Percentiles rank a stretch among this genome's conserved stretches.
Conservation (phyloP, 1,140 invertebrate species). For the Atta cephalotes region DNA sequence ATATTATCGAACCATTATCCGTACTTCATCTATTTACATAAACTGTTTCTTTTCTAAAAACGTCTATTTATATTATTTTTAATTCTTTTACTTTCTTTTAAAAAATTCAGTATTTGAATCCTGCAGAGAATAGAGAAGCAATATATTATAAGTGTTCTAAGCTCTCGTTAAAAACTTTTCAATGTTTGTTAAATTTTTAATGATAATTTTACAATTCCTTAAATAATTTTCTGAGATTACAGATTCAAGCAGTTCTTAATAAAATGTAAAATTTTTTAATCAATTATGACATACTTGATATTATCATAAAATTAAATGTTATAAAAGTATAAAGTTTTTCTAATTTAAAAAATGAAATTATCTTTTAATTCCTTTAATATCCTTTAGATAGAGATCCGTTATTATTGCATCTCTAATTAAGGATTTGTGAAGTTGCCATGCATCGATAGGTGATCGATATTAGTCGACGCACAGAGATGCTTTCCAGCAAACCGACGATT, state of each 20-base stretch:
- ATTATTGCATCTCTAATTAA: neutral
- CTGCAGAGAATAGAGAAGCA: neutral
- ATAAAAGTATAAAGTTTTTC: conserved; percentile 1
- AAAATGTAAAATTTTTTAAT: neutral
- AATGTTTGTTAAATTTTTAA: conserved; percentile 38
- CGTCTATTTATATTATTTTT: neutral
- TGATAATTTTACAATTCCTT: neutral
- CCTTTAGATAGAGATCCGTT: neutral
- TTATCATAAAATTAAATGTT: neutral
- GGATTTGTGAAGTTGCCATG: conserved; percentile 24
- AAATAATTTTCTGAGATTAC: conserved; percentile 2
- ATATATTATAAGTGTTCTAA: neutral
- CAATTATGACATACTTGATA: neutral
- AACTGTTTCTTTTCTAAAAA: conserved; percentile 12
- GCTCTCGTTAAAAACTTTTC: neutral
- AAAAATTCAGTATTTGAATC: neutral
- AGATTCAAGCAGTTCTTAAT: neutral
- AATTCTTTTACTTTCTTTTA: neutral
- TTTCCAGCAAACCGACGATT: conserved; percentile 18
- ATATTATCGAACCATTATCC: neutral
- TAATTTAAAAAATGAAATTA: neutral
- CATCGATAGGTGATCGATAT: conserved; percentile 59
- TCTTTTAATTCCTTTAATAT: neutral
- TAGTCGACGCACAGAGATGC: conserved; percentile 17
- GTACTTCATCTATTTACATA: conserved; percentile 20